These are phyloP conservation scores for Pachycephus smyrnensis DNA, from an alignment of 2,888 invertebrate genomes.

Conservation along the genomic window DNA sequence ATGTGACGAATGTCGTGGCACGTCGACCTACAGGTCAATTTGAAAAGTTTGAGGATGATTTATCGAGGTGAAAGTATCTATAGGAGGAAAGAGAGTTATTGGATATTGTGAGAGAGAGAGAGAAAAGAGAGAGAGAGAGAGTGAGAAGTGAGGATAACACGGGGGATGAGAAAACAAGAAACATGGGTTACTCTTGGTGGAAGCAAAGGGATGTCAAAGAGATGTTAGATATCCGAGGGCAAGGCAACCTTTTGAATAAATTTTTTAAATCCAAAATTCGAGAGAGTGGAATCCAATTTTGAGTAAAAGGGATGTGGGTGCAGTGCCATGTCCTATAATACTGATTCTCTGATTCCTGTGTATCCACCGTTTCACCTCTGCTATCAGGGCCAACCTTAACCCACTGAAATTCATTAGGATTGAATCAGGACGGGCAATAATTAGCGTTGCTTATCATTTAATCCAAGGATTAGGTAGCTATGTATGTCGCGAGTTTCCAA, in stretches of 20 bases:
- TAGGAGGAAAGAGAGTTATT: neutral
- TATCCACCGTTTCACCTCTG: neutral
- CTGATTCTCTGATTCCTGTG: neutral
- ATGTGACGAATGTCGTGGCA: neutral
- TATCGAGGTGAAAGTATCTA: neutral
- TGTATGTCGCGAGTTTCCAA: neutral
- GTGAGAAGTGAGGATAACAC: too few relatives aligned
- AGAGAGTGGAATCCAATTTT: neutral
- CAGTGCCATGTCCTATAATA: neutral
- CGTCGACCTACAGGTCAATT: neutral
- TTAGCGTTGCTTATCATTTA: conserved; percentile 49
- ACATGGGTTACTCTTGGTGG: neutral
- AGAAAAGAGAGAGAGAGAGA: too few relatives aligned
- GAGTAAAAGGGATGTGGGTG: neutral
- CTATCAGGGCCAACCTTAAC: neutral
- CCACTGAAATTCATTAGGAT: neutral
- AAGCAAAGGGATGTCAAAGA: neutral
- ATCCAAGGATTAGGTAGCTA: conserved; percentile 37
- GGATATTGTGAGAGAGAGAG: too few relatives aligned
- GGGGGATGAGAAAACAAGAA: too few relatives aligned
- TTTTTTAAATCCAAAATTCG: neutral
- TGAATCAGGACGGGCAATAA: conserved; percentile 43
- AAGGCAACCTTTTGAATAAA: neutral
- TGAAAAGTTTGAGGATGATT: neutral
- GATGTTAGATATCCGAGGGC: neutral